These are phyloP conservation scores for Hemichromis elongatus DNA, from an alignment of 2,113 vertebrate genomes.

Conservation along the genomic window DNA sequence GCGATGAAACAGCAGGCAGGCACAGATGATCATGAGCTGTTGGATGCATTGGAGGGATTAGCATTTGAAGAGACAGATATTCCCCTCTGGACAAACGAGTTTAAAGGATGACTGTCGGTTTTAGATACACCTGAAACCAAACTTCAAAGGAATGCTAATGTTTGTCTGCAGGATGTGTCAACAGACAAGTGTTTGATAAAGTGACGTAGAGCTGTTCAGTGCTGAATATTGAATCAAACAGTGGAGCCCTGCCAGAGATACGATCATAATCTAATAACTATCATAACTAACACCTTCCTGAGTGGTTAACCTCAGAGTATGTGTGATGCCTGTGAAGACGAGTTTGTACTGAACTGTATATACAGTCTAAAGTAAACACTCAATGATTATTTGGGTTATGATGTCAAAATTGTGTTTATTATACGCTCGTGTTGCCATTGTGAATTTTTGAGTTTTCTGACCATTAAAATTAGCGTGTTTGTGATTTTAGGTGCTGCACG, in stretches of 20 bases:
- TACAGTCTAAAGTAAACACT: too few species aligned
- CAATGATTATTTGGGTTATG: not conserved
- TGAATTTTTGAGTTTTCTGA: not conserved
- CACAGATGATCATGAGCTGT: not conserved
- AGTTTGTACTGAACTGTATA: not conserved
- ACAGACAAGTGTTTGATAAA: not conserved
- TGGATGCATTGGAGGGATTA: not conserved
- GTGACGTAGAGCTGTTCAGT: not conserved
- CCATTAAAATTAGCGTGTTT: not conserved
- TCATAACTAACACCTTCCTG: not conserved
- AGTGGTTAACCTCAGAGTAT: not conserved
- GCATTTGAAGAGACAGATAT: not conserved
- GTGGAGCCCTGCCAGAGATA: not conserved
- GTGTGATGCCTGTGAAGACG: not conserved
- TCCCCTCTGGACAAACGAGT: not conserved
- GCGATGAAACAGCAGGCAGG: not conserved
- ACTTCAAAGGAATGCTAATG: not conserved
- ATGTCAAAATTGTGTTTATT: not conserved
- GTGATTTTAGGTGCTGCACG: slow-evolving; percentile 73
- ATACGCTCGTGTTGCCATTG: not conserved
- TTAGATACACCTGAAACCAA: not conserved
- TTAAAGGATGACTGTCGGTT: not conserved
- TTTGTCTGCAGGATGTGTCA: not conserved
- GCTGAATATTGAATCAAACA: not conserved
- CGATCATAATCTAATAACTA: not conserved